phyloP scores from a whole-genome alignment of 2,113 vertebrate species.

The Sapayoa aenigma region DNA sequence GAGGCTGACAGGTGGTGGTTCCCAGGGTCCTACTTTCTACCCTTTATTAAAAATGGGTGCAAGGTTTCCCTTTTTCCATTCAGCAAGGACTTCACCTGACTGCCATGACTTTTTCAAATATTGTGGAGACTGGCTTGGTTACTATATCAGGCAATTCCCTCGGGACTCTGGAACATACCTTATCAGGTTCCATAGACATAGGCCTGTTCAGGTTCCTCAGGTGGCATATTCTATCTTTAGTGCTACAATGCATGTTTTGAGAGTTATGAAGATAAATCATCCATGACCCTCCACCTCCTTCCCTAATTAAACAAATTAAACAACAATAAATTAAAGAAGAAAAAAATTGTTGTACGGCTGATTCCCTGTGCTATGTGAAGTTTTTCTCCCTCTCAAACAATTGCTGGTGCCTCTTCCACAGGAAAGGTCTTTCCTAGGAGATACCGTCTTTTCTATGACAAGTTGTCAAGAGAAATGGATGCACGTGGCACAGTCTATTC shows the following conservation, averaged over 20 bases:
- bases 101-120: neutral
- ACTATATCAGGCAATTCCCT: neutral
- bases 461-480: neutral
- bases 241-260: neutral
- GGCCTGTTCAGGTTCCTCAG: neutral
- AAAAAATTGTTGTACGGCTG: neutral
- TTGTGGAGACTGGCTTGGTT: neutral
- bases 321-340: neutral
- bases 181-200: neutral
- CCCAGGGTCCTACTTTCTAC: neutral
- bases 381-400: neutral
- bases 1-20: neutral
- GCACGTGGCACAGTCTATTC: accelerated
- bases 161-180: neutral
- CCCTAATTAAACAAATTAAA: neutral
- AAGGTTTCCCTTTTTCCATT: neutral
- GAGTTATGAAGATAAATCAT: neutral
- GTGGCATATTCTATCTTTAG: neutral
- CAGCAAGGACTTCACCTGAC: neutral
- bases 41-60: neutral
- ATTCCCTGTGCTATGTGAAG: neutral
- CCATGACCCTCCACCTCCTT: neutral
- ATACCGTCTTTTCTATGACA: neutral
- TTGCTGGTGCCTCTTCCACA: neutral
- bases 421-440: neutral